Evolutionary conservation across 2,113 vertebrate genomes (phyloP), one percentile per base, ranked within the genome.

Genomic region (Phrynosoma platyrhinos): DNA sequence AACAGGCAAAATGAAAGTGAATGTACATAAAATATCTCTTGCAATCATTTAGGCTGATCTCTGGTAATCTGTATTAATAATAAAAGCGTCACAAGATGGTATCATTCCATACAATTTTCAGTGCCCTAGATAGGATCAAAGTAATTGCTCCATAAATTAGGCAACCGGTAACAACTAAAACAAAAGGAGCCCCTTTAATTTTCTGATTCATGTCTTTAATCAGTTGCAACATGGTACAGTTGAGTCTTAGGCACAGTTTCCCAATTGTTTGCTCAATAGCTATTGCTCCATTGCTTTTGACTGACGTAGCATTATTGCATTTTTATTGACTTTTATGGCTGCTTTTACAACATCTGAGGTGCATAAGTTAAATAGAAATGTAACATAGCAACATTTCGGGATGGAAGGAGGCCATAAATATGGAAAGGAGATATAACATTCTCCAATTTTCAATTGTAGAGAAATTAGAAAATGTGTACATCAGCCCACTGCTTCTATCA

Each of bases 121-220:
- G 75, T 58, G 88, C 86, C 93, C 42, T 6, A 95, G 95, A 94
- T 92, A 96, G 82, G 86, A 95, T 94, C 94, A 93, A 88, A 93
- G 92, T 87, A 96, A 93, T 90, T 91, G 85, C 42, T 93, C 82
- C 90, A 89, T 92, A 96, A 96, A 94, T 93, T 89, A 95, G 94
- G 86, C 82, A 91, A 88, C 87, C 87, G 89, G 87, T 92, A 96
- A 92, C 94, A 95, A 93, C 85, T 89, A 91, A 95, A 96, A 94
- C 76, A 91, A 80, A 88, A 94, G 82, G 94, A 93, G 87, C 71
- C 94, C 20, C 92, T 95, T 94, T 93, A 92, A 95, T 95, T 96
- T 97, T 96, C 92, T 96, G 94, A 95, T 96, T 96, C 83, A 83
- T 95, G 94, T 94, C 95, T 96, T 95, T 94, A 95, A 94, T 96